A percentile compares a stretch with the other conserved stretches of the same genome.
Conservation (phyloP, 2,888 invertebrate species). For the Luperina nickerlii region DNA sequence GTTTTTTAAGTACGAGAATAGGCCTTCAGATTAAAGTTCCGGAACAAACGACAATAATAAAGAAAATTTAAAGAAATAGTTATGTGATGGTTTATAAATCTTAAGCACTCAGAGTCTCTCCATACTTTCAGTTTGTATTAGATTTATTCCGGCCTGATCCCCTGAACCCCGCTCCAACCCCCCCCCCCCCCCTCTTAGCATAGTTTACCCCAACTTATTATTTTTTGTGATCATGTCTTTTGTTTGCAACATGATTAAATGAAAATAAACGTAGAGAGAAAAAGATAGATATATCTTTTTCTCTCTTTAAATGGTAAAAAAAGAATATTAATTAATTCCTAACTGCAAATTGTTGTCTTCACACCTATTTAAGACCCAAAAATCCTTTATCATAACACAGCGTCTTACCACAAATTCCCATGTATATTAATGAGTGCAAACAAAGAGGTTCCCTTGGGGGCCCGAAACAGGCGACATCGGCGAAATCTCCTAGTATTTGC, state of each 20-base stretch:
- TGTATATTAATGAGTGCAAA: constrained; percentile 81
- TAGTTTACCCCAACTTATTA: too few relatives aligned
- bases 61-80: not conserved
- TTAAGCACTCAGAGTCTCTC: not conserved
- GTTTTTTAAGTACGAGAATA: too few relatives aligned
- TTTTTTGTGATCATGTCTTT: not conserved
- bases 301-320: constrained; percentile 19
- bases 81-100: not conserved
- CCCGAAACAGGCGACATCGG: constrained; percentile 76
- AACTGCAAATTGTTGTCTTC: constrained; percentile 51
- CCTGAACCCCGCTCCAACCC: too few relatives aligned
- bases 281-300: not conserved
- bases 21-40: not conserved
- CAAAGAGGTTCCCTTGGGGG: constrained; percentile 72
- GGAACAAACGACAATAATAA: not conserved
- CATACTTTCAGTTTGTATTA: too few relatives aligned
- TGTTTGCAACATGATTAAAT: not conserved
- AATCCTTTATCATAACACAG: constrained; percentile 59
- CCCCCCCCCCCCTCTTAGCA: too few relatives aligned
- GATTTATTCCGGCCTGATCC: too few relatives aligned
- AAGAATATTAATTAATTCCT: constrained; percentile 44
- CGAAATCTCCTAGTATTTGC: constrained; percentile 84
- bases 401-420: constrained; percentile 68
- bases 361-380: constrained; percentile 58
- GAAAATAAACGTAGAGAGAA: not conserved